Evolutionary conservation across 2,113 vertebrate genomes (phyloP).

Genomic region (Zapus hudsonius): DNA sequence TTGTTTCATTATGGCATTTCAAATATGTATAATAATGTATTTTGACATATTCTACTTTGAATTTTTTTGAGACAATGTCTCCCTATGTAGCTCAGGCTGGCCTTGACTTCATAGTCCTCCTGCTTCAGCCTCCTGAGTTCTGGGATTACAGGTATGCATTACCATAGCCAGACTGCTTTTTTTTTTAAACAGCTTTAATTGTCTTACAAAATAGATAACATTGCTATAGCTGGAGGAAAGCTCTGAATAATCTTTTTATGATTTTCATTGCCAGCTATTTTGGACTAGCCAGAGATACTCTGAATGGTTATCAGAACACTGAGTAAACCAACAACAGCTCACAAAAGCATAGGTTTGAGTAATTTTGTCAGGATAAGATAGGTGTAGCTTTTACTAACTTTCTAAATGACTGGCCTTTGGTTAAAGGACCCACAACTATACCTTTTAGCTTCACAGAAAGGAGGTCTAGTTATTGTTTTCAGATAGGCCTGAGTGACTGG

Average conservation of each 20-base stretch:
- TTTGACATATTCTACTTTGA: neutral
- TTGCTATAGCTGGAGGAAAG: constrained; percentile 10
- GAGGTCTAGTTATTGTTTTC: neutral
- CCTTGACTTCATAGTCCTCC: neutral
- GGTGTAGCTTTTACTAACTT: constrained; percentile 7
- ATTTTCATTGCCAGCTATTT: constrained; percentile 36
- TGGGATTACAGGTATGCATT: neutral
- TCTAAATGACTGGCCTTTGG: neutral
- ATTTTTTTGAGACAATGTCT: neutral
- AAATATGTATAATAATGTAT: no score
- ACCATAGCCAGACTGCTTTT: neutral
- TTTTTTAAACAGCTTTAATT: constrained; percentile 32
- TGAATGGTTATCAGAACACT: constrained; percentile 25
- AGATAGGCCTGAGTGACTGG: neutral
- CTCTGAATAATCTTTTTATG: neutral
- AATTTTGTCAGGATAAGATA: constrained; percentile 22
- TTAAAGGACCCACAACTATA: neutral
- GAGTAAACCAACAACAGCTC: constrained; percentile 33
- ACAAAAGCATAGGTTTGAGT: constrained; percentile 1
- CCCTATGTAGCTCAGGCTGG: neutral
- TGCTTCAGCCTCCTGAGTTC: neutral
- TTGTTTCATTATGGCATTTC: no score
- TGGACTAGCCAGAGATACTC: neutral
- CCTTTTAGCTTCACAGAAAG: neutral
- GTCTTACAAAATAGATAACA: constrained; percentile 22